These are phyloP conservation scores for Serinus canaria DNA, from an alignment of 2,113 vertebrate species.

Conservation along the genomic window DNA sequence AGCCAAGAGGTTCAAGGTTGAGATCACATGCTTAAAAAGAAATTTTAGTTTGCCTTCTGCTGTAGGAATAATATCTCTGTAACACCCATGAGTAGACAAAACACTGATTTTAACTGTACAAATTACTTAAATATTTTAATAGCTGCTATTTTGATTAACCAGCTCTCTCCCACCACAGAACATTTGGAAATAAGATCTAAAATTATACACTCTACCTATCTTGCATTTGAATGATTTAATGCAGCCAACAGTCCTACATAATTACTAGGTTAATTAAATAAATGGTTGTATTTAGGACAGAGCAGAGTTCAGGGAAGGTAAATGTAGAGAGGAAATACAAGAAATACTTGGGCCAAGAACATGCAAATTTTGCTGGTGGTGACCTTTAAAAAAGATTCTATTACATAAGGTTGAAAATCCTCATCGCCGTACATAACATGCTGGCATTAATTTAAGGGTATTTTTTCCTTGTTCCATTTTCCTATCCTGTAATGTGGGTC, in stretches of 20 bases:
- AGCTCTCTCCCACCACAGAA: neutral
- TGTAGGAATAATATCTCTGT: neutral
- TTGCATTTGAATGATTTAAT: neutral
- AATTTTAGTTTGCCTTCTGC: neutral
- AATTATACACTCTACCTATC: neutral
- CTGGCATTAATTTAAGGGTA: constrained; percentile 4
- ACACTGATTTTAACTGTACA: neutral
- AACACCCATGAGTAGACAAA: neutral
- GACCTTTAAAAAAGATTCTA: constrained; percentile 44
- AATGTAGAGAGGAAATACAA: neutral
- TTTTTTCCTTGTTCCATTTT: constrained; percentile 46
- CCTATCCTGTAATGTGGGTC: constrained; percentile 16
- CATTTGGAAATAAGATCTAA: neutral
- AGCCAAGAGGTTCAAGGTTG: neutral
- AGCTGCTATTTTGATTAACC: neutral
- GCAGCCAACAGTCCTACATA: neutral
- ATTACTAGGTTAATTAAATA: constrained; percentile 24
- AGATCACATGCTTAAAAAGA: neutral
- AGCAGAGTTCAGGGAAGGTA: neutral
- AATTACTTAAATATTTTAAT: neutral
- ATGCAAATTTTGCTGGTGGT: constrained; percentile 7
- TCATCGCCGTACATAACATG: neutral
- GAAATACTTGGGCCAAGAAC: constrained; percentile 6
- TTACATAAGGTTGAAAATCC: constrained; percentile 40
- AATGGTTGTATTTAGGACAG: neutral